Base-by-base conservation (phyloP, 2,113 vertebrate species). In the Speoplatyrhinus poulsoni region DNA sequence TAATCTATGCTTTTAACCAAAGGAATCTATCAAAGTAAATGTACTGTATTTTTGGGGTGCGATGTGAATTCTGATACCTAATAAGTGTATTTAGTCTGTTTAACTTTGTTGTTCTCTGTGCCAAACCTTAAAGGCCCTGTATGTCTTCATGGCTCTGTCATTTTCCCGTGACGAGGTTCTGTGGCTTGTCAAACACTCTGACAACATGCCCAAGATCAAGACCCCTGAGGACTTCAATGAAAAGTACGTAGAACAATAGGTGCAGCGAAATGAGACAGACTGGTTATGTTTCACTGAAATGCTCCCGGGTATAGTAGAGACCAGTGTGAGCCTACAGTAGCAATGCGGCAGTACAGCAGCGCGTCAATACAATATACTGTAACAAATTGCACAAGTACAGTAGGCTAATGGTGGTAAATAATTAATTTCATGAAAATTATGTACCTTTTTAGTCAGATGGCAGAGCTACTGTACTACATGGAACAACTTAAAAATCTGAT, bases 131-230 rank as follows among this genome's bases (percentile, higher is more conserved):
- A 81, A 98, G 96, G 95, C 90, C 0, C 86, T 97, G 62, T 95
- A 90, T 56, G 93, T 94, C 81, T 95, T 96, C 84, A 95, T 98
- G 95, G 95, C 95, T 0, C 86, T 98, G 71, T 95, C 96, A 0
- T 96, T 98, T 77, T 94, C 94, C 82, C 95, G 96, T 53, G 96
- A 98, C 62, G 96, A 98, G 72, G 89, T 98, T 48, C 90, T 91
- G 68, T 98, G 96, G 96, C 90, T 98, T 9, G 89, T 92, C 68
- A 93, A 95, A 0, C 96, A 98, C 57, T 83, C 93, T n/a, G 96
- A 97, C 65, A 96, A 95, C 6, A 90, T 96, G 85, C 95, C 94
- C 74, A 98, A 96, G 88, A 94, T 92, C 64, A 97, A 96, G 88
- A 94, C 88, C 0, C 93, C 93, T 0, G 96, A 98, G 67, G 96